phyloP scores from a whole-genome alignment of 2,113 vertebrate species.

The Girardinichthys multiradiatus region DNA sequence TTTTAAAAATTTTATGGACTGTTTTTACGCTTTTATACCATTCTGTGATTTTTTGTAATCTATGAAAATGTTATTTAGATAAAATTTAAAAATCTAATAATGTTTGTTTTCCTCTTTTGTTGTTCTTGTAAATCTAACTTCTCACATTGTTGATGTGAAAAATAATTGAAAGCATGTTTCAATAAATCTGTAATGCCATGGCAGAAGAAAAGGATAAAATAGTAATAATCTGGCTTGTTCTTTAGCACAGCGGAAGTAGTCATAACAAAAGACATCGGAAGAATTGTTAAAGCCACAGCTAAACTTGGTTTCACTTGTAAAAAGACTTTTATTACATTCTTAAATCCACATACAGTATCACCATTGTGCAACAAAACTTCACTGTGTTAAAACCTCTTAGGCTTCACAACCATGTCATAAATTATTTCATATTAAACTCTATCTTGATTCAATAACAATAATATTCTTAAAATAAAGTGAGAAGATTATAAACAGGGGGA shows the following conservation, averaged over 20 bases:
- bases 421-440: constrained; percentile 84
- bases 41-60: too few relatives aligned
- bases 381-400: constrained; percentile 75
- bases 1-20: too few relatives aligned
- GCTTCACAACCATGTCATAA: constrained; percentile 80
- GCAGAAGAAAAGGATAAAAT: not conserved
- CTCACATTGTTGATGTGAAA: not conserved
- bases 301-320: constrained; percentile 62
- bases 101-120: too few relatives aligned
- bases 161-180: not conserved
- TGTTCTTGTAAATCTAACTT: not conserved
- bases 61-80: too few relatives aligned
- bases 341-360: constrained; percentile 79
- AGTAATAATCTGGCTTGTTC: not conserved
- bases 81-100: too few relatives aligned
- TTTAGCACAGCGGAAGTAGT: not conserved
- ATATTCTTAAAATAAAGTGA: constrained; percentile 75
- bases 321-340: constrained; percentile 85
- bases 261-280: not conserved
- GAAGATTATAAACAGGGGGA: constrained; percentile 75
- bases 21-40: too few relatives aligned
- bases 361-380: constrained; percentile 78
- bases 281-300: not conserved
- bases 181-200: not conserved
- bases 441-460: constrained; percentile 76